phyloP scores from a whole-genome alignment of 2,797 vertebrate species.

The Dicrostonyx torquatus region DNA sequence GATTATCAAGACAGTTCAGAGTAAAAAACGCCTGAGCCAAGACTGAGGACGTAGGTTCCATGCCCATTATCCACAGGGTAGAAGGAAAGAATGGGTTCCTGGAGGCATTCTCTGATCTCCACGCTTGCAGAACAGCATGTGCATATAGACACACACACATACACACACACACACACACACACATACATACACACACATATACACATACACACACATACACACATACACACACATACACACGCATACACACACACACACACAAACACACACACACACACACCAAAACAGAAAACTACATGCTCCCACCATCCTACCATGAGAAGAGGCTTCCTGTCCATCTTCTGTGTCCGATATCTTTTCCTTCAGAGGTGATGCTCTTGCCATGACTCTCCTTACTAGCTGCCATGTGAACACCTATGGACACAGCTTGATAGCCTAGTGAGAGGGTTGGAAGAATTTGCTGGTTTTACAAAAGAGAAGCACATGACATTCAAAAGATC shows the following conservation, averaged over 20 bases:
- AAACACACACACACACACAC: too few relatives aligned
- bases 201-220: too few relatives aligned
- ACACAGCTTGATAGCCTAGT: neutral
- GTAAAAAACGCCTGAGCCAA: neutral
- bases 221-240: too few relatives aligned
- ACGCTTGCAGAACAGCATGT: too few relatives aligned
- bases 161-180: too few relatives aligned
- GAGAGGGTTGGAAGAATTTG: neutral
- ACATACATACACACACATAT: too few relatives aligned
- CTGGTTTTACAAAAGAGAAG: neutral
- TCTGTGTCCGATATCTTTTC: neutral
- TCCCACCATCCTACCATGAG: neutral
- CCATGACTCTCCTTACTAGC: neutral
- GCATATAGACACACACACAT: too few relatives aligned
- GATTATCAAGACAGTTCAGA: neutral
- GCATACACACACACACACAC: too few relatives aligned
- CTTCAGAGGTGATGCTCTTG: neutral
- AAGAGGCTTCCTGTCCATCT: neutral
- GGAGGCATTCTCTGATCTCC: too few relatives aligned
- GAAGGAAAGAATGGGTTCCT: neutral
- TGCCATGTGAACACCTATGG: neutral
- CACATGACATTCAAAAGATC: neutral
- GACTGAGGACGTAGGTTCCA: neutral
- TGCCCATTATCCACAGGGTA: neutral
- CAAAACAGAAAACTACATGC: neutral